These are phyloP conservation scores for Drosophila recens DNA, from an alignment of 2,888 invertebrate genomes.

Conservation along the genomic window DNA sequence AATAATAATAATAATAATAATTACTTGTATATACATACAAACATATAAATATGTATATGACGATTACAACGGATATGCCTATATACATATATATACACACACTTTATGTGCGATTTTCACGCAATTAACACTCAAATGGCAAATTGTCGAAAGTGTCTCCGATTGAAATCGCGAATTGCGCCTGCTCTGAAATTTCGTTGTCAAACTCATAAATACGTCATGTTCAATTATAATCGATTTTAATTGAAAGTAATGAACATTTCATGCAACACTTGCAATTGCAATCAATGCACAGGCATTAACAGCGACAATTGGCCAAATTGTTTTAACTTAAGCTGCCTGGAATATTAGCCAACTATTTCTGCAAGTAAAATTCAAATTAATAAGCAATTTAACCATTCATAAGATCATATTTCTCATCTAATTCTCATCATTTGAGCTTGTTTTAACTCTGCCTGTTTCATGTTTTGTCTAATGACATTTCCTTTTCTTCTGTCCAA, in stretches of 20 bases:
- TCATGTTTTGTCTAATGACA: conserved; percentile 16
- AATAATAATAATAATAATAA: conserved; percentile 23
- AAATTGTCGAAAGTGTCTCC: conserved; percentile 23
- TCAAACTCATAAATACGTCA: conserved; percentile 82
- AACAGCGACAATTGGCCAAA: conserved; percentile 14
- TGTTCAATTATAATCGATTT: conserved; percentile 72
- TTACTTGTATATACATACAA: conserved; percentile 1
- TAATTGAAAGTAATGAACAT: conserved; percentile 78
- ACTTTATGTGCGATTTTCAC: conserved; percentile 43
- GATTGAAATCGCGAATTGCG: conserved; percentile 20
- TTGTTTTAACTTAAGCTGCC: conserved; percentile 5
- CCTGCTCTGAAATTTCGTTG: conserved; percentile 42
- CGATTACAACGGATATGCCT: conserved; percentile 20
- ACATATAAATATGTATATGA: background rate
- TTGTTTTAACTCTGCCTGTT: background rate
- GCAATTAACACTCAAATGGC: conserved; percentile 37
- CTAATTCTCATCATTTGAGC: background rate
- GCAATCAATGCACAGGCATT: conserved; percentile 7
- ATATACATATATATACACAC: conserved; percentile 4
- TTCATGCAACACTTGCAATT: conserved; percentile 22
- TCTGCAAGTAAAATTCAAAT: background rate
- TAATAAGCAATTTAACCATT: background rate
- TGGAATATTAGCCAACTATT: conserved; percentile 5
- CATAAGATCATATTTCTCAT: background rate
- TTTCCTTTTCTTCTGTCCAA: conserved; percentile 3